These are phyloP conservation scores for Crypturellus tataupa DNA, from an alignment of 2,797 vertebrate genomes.

Conservation along the genomic window DNA sequence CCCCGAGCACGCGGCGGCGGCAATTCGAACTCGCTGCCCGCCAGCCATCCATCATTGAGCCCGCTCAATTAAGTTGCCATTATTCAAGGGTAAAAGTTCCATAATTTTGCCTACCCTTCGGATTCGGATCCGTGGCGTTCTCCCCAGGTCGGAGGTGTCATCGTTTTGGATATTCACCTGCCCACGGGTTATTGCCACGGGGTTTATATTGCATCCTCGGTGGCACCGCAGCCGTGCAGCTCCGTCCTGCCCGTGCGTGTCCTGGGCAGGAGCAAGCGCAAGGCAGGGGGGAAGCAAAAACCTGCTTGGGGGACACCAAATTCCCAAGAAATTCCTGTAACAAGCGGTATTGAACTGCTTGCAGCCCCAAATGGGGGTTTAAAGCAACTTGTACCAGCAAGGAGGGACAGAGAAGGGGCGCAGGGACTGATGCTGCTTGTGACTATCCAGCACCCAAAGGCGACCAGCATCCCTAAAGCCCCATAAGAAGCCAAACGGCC, in stretches of 20 bases:
- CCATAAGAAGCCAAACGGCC: too few species aligned
- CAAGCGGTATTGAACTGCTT: not conserved
- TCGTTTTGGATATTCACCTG: not conserved
- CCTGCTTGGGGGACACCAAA: not conserved
- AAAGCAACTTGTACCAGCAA: too few species aligned
- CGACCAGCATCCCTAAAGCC: not conserved
- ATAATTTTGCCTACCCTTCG: not conserved
- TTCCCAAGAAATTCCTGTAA: not conserved
- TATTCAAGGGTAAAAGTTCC: slow-evolving; percentile 39
- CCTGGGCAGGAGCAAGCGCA: not conserved
- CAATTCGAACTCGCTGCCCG: slow-evolving; percentile 51
- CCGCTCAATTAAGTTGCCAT: slow-evolving; percentile 45
- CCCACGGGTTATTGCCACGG: not conserved
- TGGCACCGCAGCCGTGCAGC: rapidly evolving
- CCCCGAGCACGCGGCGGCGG: not conserved
- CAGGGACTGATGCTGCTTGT: not conserved
- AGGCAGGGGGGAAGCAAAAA: not conserved
- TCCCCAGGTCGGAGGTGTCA: not conserved
- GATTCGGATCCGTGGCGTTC: not conserved
- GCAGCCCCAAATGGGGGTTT: not conserved
- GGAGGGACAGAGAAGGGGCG: not conserved
- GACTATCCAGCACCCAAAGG: rapidly evolving
- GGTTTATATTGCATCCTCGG: rapidly evolving
- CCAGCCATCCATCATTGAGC: slow-evolving; percentile 61
- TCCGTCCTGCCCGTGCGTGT: rapidly evolving